These are phyloP conservation scores for Agrochola circellaris DNA, from an alignment of 2,888 invertebrate genomes.

Conservation along the genomic window DNA sequence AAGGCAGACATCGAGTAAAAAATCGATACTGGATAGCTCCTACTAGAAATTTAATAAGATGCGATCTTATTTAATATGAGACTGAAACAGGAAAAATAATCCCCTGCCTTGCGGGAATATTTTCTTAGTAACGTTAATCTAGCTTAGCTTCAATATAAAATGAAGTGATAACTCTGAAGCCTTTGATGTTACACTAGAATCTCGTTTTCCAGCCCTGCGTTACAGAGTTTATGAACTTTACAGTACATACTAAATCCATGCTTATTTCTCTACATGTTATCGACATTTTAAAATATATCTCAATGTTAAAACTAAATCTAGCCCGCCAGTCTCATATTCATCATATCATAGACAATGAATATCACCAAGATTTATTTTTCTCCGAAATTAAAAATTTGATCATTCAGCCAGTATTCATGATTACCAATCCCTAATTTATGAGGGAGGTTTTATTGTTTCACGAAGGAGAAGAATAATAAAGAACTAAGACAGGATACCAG, in stretches of 20 bases:
- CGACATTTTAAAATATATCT: background rate
- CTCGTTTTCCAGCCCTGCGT: background rate
- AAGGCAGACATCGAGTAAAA: background rate
- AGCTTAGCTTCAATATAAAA: background rate
- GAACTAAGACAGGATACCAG: constrained; percentile 21
- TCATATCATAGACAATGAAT: background rate
- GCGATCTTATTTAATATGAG: constrained; percentile 21
- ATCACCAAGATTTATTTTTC: background rate
- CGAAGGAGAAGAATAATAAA: constrained; percentile 34
- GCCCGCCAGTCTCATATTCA: background rate
- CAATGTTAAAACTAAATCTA: background rate
- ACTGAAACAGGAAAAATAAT: constrained; percentile 6
- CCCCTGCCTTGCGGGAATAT: background rate
- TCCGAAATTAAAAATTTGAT: background rate
- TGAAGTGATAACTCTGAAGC: background rate
- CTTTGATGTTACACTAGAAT: background rate
- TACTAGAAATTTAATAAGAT: constrained; percentile 10
- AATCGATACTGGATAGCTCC: background rate
- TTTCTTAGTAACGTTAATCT: background rate
- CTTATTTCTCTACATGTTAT: background rate
- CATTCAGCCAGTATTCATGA: constrained; percentile 16
- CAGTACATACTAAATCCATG: no score
- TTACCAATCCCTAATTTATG: constrained; percentile 10
- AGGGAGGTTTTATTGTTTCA: constrained; percentile 40
- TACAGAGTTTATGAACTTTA: no score